Conservation (phyloP, 2,113 vertebrate species). For the Oncorhynchus tshawytscha region DNA sequence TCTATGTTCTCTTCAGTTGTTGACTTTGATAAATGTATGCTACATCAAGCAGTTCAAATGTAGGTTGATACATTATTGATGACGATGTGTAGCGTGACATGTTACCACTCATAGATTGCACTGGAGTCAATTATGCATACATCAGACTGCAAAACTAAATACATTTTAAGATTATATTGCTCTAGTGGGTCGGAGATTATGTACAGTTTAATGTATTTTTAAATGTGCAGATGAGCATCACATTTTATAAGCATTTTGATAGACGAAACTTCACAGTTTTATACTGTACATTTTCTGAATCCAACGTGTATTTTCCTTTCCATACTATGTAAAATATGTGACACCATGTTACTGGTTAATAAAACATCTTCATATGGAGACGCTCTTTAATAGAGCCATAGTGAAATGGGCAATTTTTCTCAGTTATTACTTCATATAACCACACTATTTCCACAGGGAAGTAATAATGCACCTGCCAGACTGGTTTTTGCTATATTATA, state of each 20-base stretch:
- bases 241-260: neutral
- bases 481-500: conserved; percentile 10
- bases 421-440: conserved; percentile 37
- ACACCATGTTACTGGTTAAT: conserved; percentile 26
- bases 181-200: neutral
- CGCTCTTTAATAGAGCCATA: conserved; percentile 19
- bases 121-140: conserved; percentile 14
- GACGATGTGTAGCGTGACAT: conserved; percentile 31
- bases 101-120: conserved; percentile 11
- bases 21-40: conserved; percentile 67
- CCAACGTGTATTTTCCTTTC: neutral
- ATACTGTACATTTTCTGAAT: neutral
- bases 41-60: conserved; percentile 55
- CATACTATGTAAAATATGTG: conserved; percentile 13
- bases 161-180: conserved; percentile 1
- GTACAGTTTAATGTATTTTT: neutral
- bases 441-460: conserved; percentile 20
- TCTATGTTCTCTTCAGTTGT: conserved; percentile 55
- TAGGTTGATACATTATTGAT: conserved; percentile 61
- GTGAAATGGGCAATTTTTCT: conserved; percentile 37
- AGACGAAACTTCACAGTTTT: neutral
- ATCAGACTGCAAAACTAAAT: conserved; percentile 15
- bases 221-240: too few relatives aligned
- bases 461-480: conserved; percentile 30
- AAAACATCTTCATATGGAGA: conserved; percentile 34